Evolutionary conservation across 2,113 vertebrate species (phyloP).

Genomic region (Amblyornis subalaris): DNA sequence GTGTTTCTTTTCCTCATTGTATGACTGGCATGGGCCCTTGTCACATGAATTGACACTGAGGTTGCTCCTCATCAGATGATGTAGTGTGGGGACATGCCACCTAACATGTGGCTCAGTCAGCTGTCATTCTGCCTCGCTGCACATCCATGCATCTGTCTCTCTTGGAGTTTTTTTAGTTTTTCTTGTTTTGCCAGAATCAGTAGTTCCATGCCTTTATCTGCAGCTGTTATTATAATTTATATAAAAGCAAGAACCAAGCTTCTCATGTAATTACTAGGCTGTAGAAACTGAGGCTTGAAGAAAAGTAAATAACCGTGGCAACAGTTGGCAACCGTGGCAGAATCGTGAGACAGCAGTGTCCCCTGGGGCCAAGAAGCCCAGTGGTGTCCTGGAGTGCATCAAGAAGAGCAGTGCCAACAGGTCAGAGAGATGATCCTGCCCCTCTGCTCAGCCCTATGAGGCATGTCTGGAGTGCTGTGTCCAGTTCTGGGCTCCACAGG

Average conservation of each 20-base stretch:
- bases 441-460: not conserved
- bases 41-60: not conserved
- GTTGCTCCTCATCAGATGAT: not conserved
- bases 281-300: not conserved
- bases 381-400: not conserved
- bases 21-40: not conserved
- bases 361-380: not conserved
- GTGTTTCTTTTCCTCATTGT: not conserved
- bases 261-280: not conserved
- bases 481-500: not conserved
- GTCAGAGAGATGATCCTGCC: not conserved
- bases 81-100: not conserved
- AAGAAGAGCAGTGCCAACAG: not conserved
- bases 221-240: not conserved
- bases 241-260: not conserved
- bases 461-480: not conserved
- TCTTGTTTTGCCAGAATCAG: not conserved
- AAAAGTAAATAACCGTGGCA: conserved; percentile 5
- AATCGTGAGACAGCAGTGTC: not conserved
- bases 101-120: not conserved
- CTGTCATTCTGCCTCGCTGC: accelerated
- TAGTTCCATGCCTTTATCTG: not conserved
- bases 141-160: not conserved
- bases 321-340: not conserved
- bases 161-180: not conserved